phyloP scores from a whole-genome alignment of 2,113 vertebrate genomes.

The Trogon melanurus region DNA sequence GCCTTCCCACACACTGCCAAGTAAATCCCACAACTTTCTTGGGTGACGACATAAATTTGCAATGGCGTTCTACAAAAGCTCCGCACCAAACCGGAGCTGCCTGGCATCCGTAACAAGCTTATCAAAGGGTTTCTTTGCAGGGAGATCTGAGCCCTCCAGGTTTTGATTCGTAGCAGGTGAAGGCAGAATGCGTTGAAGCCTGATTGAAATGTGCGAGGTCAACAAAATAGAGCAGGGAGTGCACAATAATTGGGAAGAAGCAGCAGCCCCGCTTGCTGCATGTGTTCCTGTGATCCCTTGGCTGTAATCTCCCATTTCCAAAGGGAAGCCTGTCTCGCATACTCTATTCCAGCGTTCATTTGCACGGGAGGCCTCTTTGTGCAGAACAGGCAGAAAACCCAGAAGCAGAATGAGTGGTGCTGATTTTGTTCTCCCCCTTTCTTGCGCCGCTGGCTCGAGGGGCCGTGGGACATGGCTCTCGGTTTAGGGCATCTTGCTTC shows the following conservation, averaged over 20 bases:
- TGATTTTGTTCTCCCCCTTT: background rate
- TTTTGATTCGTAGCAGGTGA: constrained; percentile 76
- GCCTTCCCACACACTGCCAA: background rate
- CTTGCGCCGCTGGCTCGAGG: background rate
- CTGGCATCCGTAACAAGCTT: constrained; percentile 75
- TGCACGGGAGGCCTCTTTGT: constrained; percentile 2
- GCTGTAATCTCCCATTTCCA: constrained; percentile 68
- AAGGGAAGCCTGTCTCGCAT: constrained; percentile 70
- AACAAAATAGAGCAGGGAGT: constrained; percentile 72
- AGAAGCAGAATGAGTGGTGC: background rate
- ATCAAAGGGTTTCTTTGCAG: constrained; percentile 72
- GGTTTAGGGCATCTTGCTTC: background rate
- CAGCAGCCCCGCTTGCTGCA: constrained; percentile 43
- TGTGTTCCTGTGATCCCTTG: constrained; percentile 48
- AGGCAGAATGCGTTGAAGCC: constrained; percentile 71
- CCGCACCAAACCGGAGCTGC: constrained; percentile 42
- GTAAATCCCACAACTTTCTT: constrained; percentile 10
- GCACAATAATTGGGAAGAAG: constrained; percentile 76
- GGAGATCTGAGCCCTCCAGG: constrained; percentile 76
- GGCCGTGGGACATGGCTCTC: background rate
- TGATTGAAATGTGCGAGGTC: constrained; percentile 79
- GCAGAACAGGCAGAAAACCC: background rate
- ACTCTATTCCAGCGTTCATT: constrained; percentile 30
- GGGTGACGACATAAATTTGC: constrained; percentile 69
- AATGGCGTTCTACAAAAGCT: constrained; percentile 30